Evolutionary conservation across 2,113 vertebrate species (phyloP), one percentile per base, ranked within the genome.

Genomic region (Hymenochirus boettgeri): DNA sequence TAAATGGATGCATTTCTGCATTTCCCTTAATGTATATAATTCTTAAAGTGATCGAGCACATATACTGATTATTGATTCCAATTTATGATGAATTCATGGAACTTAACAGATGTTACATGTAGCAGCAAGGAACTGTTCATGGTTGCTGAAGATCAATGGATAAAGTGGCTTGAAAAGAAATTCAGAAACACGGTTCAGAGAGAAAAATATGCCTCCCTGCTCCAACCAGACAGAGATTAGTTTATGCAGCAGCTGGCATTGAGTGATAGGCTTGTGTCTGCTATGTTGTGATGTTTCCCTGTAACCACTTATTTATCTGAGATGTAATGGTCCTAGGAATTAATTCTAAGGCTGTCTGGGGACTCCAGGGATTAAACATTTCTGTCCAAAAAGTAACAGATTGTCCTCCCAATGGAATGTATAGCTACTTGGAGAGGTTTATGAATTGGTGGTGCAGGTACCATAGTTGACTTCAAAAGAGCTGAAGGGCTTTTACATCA

Each of bases 361-460:
- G 55, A 57, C 64, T 59, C 55, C 31, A 22, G 64, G 56, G 64
- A 67, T 52, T 59, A 52, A 25, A 33, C 10, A 51, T 58, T 27
- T n/a, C 45, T 59, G 64, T 67, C 64, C 46, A 67, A 51, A n/a
- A 51, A 52, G 46, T 59, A 67, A 67, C 23, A 59, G 29, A 67
- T 67, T 59, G 33, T 15, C 7, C 23, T 67, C 46, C 64, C 55
- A 37, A 13, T 59, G 46, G 64, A 29, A 58, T 29, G 46, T 11
- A 15, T 42, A 33, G 29, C 31, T 52, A 51, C 55, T 29, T 59
- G 23, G 21, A 66, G 22, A 29, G 48, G 51, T n/a, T n/a, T 58
- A 58, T 21, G 22, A 26, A 58, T 29, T 51, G 56, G 63, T n/a
- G 50, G 48, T 55, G 52, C 50, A 63, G 22, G 21, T 37, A 23